phyloP scores from a whole-genome alignment of 2,888 invertebrate genomes.

The Nomada lathburiana region DNA sequence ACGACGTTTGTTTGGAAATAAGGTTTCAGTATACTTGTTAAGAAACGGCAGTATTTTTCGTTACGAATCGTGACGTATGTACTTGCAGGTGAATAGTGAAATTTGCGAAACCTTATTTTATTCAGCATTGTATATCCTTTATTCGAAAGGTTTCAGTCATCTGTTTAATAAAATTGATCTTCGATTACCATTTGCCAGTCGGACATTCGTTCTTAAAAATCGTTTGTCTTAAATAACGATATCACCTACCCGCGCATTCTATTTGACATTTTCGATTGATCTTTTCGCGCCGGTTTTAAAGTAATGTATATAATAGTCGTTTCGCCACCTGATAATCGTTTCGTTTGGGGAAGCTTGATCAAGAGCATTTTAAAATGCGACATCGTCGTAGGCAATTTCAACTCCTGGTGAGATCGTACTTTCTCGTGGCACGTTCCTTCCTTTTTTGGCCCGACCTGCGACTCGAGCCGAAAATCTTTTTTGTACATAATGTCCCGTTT shows the following conservation, averaged over 20 bases:
- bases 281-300: neutral
- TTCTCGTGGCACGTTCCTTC: slow-evolving; percentile 68
- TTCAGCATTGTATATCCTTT: no score
- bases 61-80: neutral
- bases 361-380: neutral
- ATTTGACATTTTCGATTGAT: neutral
- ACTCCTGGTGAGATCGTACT: slow-evolving; percentile 60
- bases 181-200: neutral
- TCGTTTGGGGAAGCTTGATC: neutral
- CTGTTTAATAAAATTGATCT: neutral
- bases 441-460: slow-evolving; percentile 71
- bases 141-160: no score
- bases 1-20: neutral
- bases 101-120: neutral
- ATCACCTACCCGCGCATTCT: neutral
- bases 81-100: neutral
- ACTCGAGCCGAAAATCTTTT: slow-evolving; percentile 62
- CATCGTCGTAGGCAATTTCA: slow-evolving; percentile 15
- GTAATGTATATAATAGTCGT: no score
- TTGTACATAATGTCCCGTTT: slow-evolving; percentile 63
- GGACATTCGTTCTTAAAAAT: neutral
- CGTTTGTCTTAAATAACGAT: neutral
- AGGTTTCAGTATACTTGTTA: neutral
- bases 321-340: no score
- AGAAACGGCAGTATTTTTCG: neutral